phyloP scores from a whole-genome alignment of 2,113 vertebrate genomes.

The Sminthopsis crassicaudata region DNA sequence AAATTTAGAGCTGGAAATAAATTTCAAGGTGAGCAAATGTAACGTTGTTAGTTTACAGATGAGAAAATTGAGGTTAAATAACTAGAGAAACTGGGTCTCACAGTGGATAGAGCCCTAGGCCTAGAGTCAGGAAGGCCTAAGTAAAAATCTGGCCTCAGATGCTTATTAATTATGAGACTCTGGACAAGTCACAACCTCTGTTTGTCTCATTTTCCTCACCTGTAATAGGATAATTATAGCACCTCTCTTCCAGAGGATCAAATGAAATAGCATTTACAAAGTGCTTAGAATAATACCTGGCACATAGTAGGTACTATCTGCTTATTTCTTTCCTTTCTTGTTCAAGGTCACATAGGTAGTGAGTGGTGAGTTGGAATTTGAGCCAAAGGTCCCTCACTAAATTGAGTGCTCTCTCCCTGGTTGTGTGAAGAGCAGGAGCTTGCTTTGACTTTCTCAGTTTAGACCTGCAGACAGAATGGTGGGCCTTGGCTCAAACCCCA shows the following conservation, averaged over 20 bases:
- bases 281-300: neutral
- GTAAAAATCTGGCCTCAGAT: neutral
- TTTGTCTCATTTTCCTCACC: neutral
- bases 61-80: neutral
- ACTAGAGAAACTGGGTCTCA: neutral
- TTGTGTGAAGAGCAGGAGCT: neutral
- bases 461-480: neutral
- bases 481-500: neutral
- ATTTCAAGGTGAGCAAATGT: neutral
- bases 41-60: neutral
- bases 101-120: neutral
- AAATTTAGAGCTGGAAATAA: neutral
- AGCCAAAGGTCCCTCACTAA: neutral
- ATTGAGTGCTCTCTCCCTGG: neutral
- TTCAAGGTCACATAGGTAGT: neutral
- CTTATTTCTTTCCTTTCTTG: neutral
- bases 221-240: neutral
- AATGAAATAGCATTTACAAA: neutral
- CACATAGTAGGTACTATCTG: neutral
- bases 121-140: neutral
- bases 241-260: neutral
- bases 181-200: neutral
- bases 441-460: neutral
- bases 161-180: neutral
- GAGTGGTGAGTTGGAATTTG: neutral